A percentile compares a stretch with the other conserved stretches of the same genome.
Evolutionary conservation across 2,797 vertebrate species (phyloP).

Genomic region (Clarias pachynema): DNA sequence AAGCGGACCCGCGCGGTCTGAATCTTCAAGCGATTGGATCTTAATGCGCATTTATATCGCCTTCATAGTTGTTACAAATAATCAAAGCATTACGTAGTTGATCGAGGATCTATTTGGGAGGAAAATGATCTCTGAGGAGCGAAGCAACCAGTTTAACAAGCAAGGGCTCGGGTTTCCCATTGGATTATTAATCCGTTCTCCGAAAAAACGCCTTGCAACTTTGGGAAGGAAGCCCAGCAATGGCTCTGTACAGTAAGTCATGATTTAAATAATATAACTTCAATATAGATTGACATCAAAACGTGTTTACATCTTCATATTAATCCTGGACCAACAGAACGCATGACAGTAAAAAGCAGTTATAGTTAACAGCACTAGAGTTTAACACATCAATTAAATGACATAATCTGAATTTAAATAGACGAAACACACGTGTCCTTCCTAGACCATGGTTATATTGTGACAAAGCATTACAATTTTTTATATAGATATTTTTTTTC

Average conservation of each 20-base stretch:
- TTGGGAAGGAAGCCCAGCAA: constrained; percentile 79
- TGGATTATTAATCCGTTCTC: constrained; percentile 77
- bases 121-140: constrained; percentile 78
- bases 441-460: not conserved
- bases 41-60: not conserved
- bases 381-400: not conserved
- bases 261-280: not conserved
- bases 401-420: not conserved
- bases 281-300: not conserved
- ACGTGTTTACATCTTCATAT: not conserved
- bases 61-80: not conserved
- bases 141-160: constrained; percentile 68
- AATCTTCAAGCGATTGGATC: not conserved
- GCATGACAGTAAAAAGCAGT: not conserved
- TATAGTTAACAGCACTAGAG: not conserved
- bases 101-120: not conserved
- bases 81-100: not conserved
- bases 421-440: not conserved
- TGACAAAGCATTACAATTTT: not conserved
- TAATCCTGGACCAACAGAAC: not conserved
- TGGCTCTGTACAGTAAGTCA: constrained; percentile 79
- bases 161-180: constrained; percentile 74
- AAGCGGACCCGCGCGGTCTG: not conserved
- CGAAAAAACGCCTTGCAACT: constrained; percentile 74
- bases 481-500: not conserved